Evolutionary conservation across 2,113 vertebrate species (phyloP).

Genomic region (Hemichromis elongatus): DNA sequence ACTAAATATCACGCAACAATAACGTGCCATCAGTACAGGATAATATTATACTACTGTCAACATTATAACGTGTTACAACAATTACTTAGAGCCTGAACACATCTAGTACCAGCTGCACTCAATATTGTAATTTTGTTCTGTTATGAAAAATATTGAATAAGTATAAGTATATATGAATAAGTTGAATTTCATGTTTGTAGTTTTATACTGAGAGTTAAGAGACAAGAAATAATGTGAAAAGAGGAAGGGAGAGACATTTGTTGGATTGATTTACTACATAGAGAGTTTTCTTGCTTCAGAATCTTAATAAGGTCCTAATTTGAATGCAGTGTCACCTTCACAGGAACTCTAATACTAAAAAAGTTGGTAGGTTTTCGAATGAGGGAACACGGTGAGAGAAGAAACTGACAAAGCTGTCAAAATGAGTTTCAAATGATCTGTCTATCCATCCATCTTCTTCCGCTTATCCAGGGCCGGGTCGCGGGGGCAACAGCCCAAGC

Average conservation of each 20-base stretch:
- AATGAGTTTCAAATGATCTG: neutral
- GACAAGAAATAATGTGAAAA: neutral
- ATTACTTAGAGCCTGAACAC: neutral
- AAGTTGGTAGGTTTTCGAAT: accelerated
- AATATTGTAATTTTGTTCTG: neutral
- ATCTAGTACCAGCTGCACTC: accelerated
- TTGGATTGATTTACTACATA: neutral
- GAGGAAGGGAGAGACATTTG: accelerated
- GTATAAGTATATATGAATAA: neutral
- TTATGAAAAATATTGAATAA: neutral
- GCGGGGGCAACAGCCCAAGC: no score
- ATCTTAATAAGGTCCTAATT: neutral
- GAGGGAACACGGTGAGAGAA: neutral
- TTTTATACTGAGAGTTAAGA: neutral
- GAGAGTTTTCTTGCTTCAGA: neutral
- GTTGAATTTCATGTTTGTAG: neutral
- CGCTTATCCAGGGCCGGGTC: no score
- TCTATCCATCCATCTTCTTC: no score
- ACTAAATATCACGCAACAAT: neutral
- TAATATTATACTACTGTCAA: neutral
- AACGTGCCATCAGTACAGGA: accelerated
- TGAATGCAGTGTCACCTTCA: neutral
- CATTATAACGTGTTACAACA: neutral
- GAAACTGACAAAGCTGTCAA: accelerated
- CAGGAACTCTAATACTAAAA: neutral